Evolutionary conservation across 2,888 invertebrate species (phyloP), one percentile per base, ranked within the genome.

Genomic region (Schizaphis graminum): DNA sequence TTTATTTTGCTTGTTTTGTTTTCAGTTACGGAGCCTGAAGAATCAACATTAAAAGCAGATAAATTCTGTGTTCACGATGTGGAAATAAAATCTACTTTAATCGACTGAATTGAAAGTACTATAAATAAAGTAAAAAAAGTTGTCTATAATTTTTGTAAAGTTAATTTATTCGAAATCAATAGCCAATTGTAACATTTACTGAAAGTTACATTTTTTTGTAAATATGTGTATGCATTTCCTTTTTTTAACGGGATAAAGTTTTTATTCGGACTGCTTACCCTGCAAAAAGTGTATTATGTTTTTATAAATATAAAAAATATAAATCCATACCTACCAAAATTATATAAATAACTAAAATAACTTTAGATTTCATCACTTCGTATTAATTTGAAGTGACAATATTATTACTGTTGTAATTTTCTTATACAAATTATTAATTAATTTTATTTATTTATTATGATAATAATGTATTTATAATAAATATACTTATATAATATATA

Each of bases 41-140:
- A 44, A 77, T 56, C 44, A 16, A 84, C 56, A 41, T 41, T 44
- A 53, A 21, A 49, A 44, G 16, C 77, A 35, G 84, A 84, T 84
- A 89, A 93, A 89, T 56, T 26, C 0, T 53, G 53, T 56, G 67
- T 35, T 67, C 35, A n/a, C 35, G 89, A 93, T 35, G 56, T 53
- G 84, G 93, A 89, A 89, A 93, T 88, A 84, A 93, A 93, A 89
- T 93, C 93, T 13, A 93, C 89, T n/a, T 44, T 93, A 4, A 89
- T 93, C 56, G 26, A 93, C 47, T 93, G n/a, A 93, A 61, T 13
- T 41, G 77, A 91, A 56, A 56, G n/a, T 49, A 67, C 35, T 88
- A 88, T 49, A 47, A 49, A 87, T 87, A 49, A 49, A 87, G 21
- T n/a, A 87, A n/a, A 87, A 84, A 87, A 87, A 87, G n/a, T 35